Evolutionary conservation across 2,888 invertebrate species (phyloP), one percentile per base, ranked within the genome.

Genomic region (Falcaria lacertinaria): DNA sequence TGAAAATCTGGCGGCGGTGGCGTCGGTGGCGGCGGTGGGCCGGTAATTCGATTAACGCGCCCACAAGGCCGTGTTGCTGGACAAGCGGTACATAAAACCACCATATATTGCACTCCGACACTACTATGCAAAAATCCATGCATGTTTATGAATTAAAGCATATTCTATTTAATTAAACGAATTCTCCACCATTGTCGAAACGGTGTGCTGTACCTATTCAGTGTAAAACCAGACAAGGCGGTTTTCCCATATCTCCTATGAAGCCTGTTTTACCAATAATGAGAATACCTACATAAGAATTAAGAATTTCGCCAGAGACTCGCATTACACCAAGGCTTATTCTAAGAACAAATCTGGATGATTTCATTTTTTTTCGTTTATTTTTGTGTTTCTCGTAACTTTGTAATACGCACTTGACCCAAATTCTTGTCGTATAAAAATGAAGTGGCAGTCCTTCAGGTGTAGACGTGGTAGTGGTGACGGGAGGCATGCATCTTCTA

Each of bases 1-100:
- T 80, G 86, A 84, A 88, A 89, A 88, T 88, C 88, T 88, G 88
- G 84, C 80, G 77, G 80, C 63, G 66, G 70, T 62, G 88, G 84
- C 80, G 77, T 80, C 63, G 66, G 70, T 62, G 60, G 69, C 56
- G 60, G 65, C 57, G 63, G 60, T 58, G 56, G 62, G 67, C 57
- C 37, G 50, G 54, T 87, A 88, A 88, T 88, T 81, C 81, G 84
- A 88, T 89, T 88, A 87, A 78, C 76, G 67, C 72, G 63, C 60
- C 88, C 85, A 60, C 85, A 77, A 80, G 78, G 63, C 67, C 70
- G 73, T 79, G 64, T 69, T 60, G 66, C 70, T 57, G 50, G 56
- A 48, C 74, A 69, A 60, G 54, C 19, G 42, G 46, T 36, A 49
- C 47, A 51, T 53, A 44, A 47, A 36, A 47, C 44, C 54, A 54